Percentiles rank a stretch among this genome's conserved stretches.
These are phyloP conservation scores for Esox masquinongy DNA, from an alignment of 2,797 vertebrate genomes.

Conservation along the genomic window DNA sequence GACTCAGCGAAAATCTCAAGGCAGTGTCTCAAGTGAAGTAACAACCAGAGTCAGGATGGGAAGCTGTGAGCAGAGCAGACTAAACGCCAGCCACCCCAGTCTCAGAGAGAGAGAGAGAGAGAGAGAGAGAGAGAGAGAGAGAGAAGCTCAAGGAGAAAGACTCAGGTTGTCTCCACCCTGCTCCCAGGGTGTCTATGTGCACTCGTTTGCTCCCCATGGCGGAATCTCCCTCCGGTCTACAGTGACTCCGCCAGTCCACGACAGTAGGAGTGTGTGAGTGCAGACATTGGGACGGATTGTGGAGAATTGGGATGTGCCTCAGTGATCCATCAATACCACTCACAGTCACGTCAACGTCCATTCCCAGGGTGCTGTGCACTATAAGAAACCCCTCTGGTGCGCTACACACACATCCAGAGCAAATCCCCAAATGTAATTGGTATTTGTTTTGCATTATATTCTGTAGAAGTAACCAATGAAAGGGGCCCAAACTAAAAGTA, in stretches of 20 bases:
- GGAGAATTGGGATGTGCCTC: neutral
- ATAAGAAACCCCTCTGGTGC: neutral
- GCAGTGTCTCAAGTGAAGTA: conserved; percentile 12
- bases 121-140: neutral
- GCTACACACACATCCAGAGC: neutral
- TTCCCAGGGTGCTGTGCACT: neutral
- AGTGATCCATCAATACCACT: neutral
- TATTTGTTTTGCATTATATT: neutral
- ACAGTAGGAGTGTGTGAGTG: neutral
- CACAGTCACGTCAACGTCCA: neutral
- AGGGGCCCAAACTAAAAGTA: neutral
- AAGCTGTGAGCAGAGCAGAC: neutral
- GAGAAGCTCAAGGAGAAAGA: neutral
- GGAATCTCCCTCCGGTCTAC: neutral
- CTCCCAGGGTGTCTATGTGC: neutral
- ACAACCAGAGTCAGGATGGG: conserved; percentile 14
- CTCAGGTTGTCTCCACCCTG: neutral
- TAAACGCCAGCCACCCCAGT: neutral
- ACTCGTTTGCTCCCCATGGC: neutral
- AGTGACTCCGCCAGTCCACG: neutral
- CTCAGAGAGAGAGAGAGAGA: neutral
- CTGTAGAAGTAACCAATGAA: neutral
- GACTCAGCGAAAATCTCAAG: conserved; percentile 20
- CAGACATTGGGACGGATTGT: neutral
- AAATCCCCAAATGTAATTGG: neutral